Evolutionary conservation across 2,113 vertebrate species (phyloP).

Genomic region (Amia ocellicauda): DNA sequence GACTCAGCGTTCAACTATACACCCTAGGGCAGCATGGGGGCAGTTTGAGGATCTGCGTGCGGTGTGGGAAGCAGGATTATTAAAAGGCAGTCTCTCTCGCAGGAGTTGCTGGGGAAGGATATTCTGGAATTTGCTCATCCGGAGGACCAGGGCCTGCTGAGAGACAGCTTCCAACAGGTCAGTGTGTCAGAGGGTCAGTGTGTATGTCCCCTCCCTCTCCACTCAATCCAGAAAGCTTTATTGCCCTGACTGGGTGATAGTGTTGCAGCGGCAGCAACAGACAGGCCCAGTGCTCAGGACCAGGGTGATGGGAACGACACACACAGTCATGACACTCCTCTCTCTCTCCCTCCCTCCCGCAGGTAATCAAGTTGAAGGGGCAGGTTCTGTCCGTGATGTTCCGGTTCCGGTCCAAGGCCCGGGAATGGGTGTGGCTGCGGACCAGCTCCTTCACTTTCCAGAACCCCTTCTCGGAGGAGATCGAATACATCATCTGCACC

Average conservation of each 20-base stretch:
- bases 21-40: too few species aligned
- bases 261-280: too few species aligned
- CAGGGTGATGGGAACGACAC: too few species aligned
- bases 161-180: constrained; percentile 97
- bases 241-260: too few species aligned
- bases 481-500: constrained; percentile 98
- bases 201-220: too few species aligned
- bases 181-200: neutral
- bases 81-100: neutral
- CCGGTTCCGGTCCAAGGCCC: constrained; percentile 85
- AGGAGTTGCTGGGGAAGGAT: constrained; percentile 94
- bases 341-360: neutral
- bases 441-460: constrained; percentile 98
- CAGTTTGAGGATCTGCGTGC: neutral
- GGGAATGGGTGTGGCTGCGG: constrained; percentile 94
- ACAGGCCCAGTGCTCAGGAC: too few species aligned
- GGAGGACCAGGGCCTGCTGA: constrained; percentile 87
- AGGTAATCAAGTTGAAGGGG: constrained; percentile 96
- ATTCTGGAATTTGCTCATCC: constrained; percentile 90
- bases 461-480: constrained; percentile 97
- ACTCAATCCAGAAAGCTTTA: too few species aligned
- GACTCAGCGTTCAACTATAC: constrained; percentile 10
- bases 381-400: constrained; percentile 98
- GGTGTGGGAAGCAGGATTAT: fast-evolving
- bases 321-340: neutral